Conservation (phyloP, 2,888 invertebrate genomes). For the Onchidella celtica region DNA sequence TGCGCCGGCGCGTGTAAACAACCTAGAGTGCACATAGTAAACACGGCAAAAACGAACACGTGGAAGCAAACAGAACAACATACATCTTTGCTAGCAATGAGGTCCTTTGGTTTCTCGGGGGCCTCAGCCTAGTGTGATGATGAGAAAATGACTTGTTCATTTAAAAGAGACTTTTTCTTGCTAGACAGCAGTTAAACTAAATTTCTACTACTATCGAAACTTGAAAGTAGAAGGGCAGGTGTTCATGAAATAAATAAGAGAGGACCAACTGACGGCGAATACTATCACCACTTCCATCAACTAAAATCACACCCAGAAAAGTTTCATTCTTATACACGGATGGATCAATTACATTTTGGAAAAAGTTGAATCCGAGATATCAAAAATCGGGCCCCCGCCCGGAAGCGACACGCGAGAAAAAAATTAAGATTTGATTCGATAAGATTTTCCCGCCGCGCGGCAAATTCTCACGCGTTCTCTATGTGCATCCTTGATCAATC, state of each 20-base stretch:
- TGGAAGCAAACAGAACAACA: background rate
- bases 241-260: conserved; percentile 11
- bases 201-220: background rate
- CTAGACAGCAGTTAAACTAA: background rate
- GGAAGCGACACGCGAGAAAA: background rate
- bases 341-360: too few species aligned
- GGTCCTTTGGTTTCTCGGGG: too few species aligned
- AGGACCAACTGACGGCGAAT: conserved; percentile 34
- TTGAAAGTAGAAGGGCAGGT: background rate
- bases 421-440: background rate
- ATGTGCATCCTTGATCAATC: background rate
- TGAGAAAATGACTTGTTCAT: conserved; percentile 6
- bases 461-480: background rate
- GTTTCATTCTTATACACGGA: conserved; percentile 24
- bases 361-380: background rate
- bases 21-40: background rate
- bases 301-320: conserved; percentile 21
- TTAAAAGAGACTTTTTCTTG: conserved; percentile 13
- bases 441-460: background rate
- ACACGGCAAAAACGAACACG: background rate
- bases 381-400: background rate
- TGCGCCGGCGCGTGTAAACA: background rate
- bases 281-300: conserved; percentile 38
- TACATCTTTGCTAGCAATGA: too few species aligned
- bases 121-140: too few species aligned